Evolutionary conservation across 2,113 vertebrate genomes (phyloP), one percentile per base, ranked within the genome.

Genomic region (Nothobranchius kuhntae): DNA sequence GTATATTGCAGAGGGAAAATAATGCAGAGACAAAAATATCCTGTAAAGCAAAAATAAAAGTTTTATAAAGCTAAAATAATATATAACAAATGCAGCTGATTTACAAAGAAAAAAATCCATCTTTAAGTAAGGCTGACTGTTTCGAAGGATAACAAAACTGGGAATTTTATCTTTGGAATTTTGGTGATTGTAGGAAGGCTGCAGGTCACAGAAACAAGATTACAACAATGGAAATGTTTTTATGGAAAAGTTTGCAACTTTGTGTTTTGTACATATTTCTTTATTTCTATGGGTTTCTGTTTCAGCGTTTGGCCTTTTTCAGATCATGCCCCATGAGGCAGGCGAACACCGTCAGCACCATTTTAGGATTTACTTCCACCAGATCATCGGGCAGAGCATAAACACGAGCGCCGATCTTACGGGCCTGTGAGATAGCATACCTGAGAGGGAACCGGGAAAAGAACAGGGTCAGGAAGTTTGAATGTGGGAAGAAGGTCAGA

Each of bases 311-410:
- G 17, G 86, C 84, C 91, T 93, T 96, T 88, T 96, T 98, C 78
- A 96, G 75, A 80, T 94, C 91, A 76, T 93, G 93, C 65, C 94
- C 98, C 98, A 99, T 99, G 82, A 99, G 93, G 84, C 95, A 96
- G 15, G 97, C 97, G 58, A 99, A 99, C 80, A 99, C 89, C 0
- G 98, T 99, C 94, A 99, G 92, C 87, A 99, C 97, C 98, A 99
- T 99, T 93, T 98, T 98, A 69, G 96, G 95, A 68, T 98, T 98
- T 81, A 99, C 96, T 84, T 98, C 94, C 80, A 99, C 95, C 36
- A 99, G 73, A 71, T 94, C 93, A 0, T 94, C 93, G 0, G 98
- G 96, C 71, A 98, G 92, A 4, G 97, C 94, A 7, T 99, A 99
- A 73, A 99, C 98, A 65, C 95, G 94, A 66, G 96, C 96, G 60